Percentiles rank a stretch among this genome's conserved stretches.
Conservation (phyloP, 2,113 vertebrate species). For the Silurus glanis region DNA sequence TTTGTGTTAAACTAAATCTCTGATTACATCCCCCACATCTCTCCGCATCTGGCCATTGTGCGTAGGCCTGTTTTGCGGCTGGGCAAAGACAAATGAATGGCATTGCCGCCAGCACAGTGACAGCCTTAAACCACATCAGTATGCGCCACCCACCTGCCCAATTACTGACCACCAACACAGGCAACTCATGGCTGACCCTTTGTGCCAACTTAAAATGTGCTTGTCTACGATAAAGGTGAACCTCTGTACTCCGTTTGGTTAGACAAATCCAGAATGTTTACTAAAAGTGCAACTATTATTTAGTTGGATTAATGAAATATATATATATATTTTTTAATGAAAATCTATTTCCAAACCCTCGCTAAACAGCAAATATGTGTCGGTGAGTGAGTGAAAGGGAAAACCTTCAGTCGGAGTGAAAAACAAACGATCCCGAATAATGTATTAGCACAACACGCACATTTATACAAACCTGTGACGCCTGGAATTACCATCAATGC, state of each 20-base stretch:
- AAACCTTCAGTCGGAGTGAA: no score
- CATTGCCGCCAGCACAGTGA: constrained; percentile 15
- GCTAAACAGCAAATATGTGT: no score
- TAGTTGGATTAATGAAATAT: background rate
- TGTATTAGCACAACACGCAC: no score
- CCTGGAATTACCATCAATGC: background rate
- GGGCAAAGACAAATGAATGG: constrained; percentile 35
- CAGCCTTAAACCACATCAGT: constrained; percentile 45
- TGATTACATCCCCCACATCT: background rate
- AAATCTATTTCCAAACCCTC: no score
- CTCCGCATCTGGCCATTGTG: constrained; percentile 27
- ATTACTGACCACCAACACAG: constrained; percentile 15
- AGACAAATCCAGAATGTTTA: background rate
- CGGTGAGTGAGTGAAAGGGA: no score
- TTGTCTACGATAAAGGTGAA: background rate
- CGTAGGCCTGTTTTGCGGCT: background rate
- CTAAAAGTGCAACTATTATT: background rate
- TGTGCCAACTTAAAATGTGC: constrained; percentile 13
- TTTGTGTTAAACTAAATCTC: background rate
- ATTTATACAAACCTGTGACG: background rate
- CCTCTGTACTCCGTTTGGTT: background rate
- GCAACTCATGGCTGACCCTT: background rate
- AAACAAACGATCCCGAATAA: no score
- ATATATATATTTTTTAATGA: no score
- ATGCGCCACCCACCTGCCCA: constrained; percentile 38